Conservation (phyloP, 2,113 vertebrate species). For the Suncus etruscus region DNA sequence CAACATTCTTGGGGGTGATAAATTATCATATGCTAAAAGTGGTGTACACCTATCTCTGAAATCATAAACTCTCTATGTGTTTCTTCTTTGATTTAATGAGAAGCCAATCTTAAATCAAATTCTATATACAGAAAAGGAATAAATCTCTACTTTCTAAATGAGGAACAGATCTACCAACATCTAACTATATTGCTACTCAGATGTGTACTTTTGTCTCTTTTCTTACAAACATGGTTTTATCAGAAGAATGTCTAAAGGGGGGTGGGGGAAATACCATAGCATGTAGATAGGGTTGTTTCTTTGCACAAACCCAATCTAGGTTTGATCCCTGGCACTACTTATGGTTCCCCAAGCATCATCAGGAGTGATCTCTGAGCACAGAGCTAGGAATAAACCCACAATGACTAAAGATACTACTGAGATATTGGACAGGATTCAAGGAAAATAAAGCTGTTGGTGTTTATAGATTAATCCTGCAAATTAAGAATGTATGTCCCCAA, state of each 20-base stretch:
- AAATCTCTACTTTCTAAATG: background rate
- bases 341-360: no score
- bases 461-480: background rate
- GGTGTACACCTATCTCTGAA: background rate
- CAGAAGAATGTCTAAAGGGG: background rate
- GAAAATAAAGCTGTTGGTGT: background rate
- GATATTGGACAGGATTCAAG: background rate
- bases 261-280: no score
- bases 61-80: background rate
- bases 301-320: no score
- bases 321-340: no score
- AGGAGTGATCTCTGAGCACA: no score
- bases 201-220: background rate
- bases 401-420: background rate
- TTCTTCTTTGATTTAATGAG: background rate
- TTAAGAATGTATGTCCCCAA: background rate
- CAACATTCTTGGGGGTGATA: background rate
- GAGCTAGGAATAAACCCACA: background rate
- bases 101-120: background rate
- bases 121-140: accelerated
- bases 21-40: background rate
- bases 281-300: no score
- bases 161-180: background rate
- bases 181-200: background rate
- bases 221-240: background rate